These are phyloP conservation scores for Patella vulgata DNA, from an alignment of 1,140 invertebrate genomes.

Conservation along the genomic window DNA sequence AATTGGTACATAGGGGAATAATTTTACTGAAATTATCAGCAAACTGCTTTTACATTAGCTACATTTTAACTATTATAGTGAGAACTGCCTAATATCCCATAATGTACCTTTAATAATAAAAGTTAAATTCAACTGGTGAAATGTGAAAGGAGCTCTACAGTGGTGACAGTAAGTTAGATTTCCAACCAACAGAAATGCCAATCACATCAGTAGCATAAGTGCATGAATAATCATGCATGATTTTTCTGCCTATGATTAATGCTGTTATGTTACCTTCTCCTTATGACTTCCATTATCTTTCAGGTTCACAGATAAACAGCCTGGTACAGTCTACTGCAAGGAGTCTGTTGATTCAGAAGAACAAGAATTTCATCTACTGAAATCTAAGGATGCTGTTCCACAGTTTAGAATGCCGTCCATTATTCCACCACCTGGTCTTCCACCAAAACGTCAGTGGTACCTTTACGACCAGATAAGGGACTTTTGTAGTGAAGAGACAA, in stretches of 20 bases:
- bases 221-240: slow-evolving; percentile 22
- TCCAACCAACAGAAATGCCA: slow-evolving; percentile 22
- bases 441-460: slow-evolving; percentile 7
- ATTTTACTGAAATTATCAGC: too few relatives aligned
- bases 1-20: too few relatives aligned
- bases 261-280: slow-evolving; percentile 1
- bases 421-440: slow-evolving; percentile 3
- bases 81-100: too few relatives aligned
- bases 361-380: not conserved
- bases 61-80: too few relatives aligned
- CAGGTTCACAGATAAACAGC: not conserved
- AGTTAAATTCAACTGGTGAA: too few relatives aligned
- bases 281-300: slow-evolving; percentile 1
- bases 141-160: not conserved
- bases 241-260: slow-evolving; percentile 11
- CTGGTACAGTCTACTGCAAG: too few relatives aligned
- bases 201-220: slow-evolving; percentile 1
- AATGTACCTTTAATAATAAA: too few relatives aligned
- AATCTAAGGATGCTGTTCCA: too few relatives aligned
- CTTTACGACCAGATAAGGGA: slow-evolving; percentile 7
- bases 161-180: too few relatives aligned
- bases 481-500: too few relatives aligned
- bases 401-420: not conserved
- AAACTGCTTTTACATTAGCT: too few relatives aligned
- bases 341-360: too few relatives aligned